Base-by-base conservation (phyloP, 2,113 vertebrate species). In the Siniperca chuatsi region DNA sequence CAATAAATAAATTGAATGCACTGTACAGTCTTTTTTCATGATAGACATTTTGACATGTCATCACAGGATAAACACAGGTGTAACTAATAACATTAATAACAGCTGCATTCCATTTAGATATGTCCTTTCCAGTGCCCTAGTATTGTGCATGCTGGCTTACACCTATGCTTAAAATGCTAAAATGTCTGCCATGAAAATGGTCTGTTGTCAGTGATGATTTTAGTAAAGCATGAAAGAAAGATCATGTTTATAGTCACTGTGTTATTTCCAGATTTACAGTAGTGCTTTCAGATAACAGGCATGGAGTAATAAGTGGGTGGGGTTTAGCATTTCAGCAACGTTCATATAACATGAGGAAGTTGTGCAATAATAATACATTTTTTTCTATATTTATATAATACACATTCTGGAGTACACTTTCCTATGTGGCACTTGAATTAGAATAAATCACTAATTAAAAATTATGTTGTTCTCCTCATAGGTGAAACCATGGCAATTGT, bases 401-500 rank as follows among this genome's bases (percentile, higher is more conserved):
- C 35, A 55, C 16, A 29, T 7, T 55, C 10, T 54, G 33, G 33
- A 60, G 20, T 8, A 23, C 20, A 33, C 4, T 52, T 10, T 35
- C 13, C 8, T 44, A 5, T 44, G 4, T 55, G 4, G 12, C 12
- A 40, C 4, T n/a, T 78, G 33, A 61, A 44, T 15, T 65, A 13
- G 6, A 61, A 55, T 40, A 4, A 29, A 21, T 46, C 0, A 62
- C 13, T 23, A 10, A 79, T 73, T 4, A 64, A 48, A 29, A 79
- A 23, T 55, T 10, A 5, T 79, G n/a, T 72, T 69, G 6, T 83
- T 58, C 50, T 62, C 29, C 40, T 84, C 8, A 35, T 61, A 96
- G 95, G 95, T 90, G 93, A 96, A 44, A 87, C 78, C 5, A 29
- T 94, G 4, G 8, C 16, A 15, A 29, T 94, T 85, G 52, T 69